phyloP scores from a whole-genome alignment of 2,888 invertebrate genomes.

The Eremobia ochroleuca region DNA sequence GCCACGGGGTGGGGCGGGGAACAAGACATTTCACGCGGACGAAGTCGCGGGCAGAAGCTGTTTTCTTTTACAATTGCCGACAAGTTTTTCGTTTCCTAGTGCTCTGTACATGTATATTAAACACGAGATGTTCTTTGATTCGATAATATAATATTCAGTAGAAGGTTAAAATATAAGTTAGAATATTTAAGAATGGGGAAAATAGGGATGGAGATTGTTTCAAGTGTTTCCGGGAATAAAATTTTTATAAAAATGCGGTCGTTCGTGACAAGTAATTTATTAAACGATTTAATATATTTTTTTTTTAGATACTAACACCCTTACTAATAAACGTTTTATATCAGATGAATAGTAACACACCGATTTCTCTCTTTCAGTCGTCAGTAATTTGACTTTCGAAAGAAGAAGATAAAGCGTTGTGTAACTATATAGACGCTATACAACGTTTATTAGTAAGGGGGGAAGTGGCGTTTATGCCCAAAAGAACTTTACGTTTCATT shows the following conservation, averaged over 20 bases:
- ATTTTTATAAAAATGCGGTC: slow-evolving; percentile 28
- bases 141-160: slow-evolving; percentile 36
- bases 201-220: slow-evolving; percentile 12
- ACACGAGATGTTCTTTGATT: slow-evolving; percentile 15
- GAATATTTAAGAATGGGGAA: slow-evolving; percentile 48
- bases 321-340: no score
- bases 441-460: no score
- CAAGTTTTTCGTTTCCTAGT: neutral
- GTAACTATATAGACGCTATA: no score
- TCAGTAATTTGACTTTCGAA: no score
- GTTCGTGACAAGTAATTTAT: slow-evolving; percentile 20
- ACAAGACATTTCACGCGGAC: no score
- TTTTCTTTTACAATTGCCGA: no score
- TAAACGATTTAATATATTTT: slow-evolving; percentile 16
- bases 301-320: neutral
- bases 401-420: no score
- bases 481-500: neutral
- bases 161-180: no score
- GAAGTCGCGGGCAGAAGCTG: no score
- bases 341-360: no score
- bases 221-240: neutral
- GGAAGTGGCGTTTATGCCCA: neutral
- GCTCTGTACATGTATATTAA: neutral
- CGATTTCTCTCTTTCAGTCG: no score
- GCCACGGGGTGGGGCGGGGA: no score